Evolutionary conservation across 1,140 invertebrate genomes (phyloP).

Genomic region (Theocolax elegans): DNA sequence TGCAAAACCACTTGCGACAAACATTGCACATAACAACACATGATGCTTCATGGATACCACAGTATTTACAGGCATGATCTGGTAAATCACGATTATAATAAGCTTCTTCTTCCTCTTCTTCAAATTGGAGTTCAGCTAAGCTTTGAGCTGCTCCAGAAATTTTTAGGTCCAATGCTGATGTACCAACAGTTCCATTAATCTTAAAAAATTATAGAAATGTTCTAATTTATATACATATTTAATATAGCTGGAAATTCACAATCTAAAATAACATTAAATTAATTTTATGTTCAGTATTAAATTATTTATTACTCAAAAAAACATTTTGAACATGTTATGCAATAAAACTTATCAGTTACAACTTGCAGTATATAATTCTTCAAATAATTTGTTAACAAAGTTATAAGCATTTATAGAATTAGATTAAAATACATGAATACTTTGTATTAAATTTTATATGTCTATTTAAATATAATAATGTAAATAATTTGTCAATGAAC

Average conservation of each 20-base stretch:
- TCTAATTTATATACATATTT: too few relatives aligned
- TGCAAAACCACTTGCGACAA: constrained; percentile 99
- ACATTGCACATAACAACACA: constrained; percentile 98
- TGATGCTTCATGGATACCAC: constrained; percentile 97
- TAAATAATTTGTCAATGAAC: too few relatives aligned
- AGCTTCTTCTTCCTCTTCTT: constrained; percentile 91
- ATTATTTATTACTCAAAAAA: not conserved
- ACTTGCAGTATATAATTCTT: too few relatives aligned
- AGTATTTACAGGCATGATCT: constrained; percentile 97
- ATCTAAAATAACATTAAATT: not conserved
- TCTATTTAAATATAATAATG: too few relatives aligned
- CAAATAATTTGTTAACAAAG: too few relatives aligned
- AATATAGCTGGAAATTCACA: too few relatives aligned
- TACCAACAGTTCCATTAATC: constrained; percentile 73
- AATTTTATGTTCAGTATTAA: not conserved
- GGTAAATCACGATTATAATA: constrained; percentile 91
- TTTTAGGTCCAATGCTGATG: constrained; percentile 70
- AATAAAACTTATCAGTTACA: too few relatives aligned
- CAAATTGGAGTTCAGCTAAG: constrained; percentile 86
- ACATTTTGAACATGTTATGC: too few relatives aligned
- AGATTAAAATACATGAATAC: too few relatives aligned
- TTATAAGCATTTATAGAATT: too few relatives aligned
- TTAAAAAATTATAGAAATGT: too few relatives aligned
- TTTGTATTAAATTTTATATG: too few relatives aligned
- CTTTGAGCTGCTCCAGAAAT: constrained; percentile 79